Base-by-base conservation (phyloP, 2,113 vertebrate genomes). In the Nerophis ophidion region DNA sequence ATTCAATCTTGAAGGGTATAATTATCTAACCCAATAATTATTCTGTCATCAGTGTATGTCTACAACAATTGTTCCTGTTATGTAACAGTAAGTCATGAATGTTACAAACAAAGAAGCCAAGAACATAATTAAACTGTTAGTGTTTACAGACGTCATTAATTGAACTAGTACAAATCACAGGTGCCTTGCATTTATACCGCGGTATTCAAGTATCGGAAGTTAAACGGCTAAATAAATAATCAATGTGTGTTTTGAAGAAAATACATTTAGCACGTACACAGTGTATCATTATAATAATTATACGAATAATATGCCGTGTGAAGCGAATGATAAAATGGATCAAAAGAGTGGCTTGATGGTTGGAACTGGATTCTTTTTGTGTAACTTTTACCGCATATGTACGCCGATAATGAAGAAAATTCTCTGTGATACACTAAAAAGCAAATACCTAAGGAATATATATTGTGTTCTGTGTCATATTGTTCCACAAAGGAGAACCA, bases 121-220 rank as follows among this genome's bases (percentile, higher is more conserved):
- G 12, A 1, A 6, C 6, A 46, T 12, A 5, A 63, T 44, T 49
- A 11, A 11, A 2, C 36, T 60, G 12, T n/a, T 52, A 19, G 26
- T 35, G 15, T 14, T 36, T n/a, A 16, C 13, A 33, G 1, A 6
- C 42, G 38, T 44, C 48, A 40, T 53, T 35, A 48, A 40, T 9
- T 64, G 51, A 65, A 48, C 49, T 57, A 6, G n/a, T 49, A 40
- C 6, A 7, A 72, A 35, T 71, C 52, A 57, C 19, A 66, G 40
- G 14, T 72, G 65, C 71, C 65, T 75, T 69, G 17, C 38, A 35
- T 65, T 71, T 51, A n/a, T 50, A 57, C 40, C 6, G 40, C 13
- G 11, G 7, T 48, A 33, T n/a, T 10, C 34, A 54, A 40, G 52
- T 38, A 55, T 16, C 35, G 9, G 8, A 60, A 26, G 26, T 26